Base-by-base conservation (phyloP, 2,113 vertebrate genomes). In the Coreoperca whiteheadi region DNA sequence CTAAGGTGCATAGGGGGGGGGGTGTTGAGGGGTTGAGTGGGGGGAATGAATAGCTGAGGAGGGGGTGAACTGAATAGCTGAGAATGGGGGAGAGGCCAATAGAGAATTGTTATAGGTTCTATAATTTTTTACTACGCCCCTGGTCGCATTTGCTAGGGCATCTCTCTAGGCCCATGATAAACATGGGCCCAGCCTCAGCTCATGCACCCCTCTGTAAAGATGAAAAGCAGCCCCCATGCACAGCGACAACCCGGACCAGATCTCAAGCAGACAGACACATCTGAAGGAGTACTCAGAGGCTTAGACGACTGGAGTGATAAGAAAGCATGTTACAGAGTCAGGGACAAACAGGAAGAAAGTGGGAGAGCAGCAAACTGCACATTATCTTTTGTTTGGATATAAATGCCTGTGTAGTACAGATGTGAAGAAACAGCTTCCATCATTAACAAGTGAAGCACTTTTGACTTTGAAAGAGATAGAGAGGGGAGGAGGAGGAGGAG, bases 381-480 rank as follows among this genome's bases (percentile, higher is more conserved):
- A 90, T 92, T 94, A 94, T 93, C 93, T 94, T 95, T 93, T 95
- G 94, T 95, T 94, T 93, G 88, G 87, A 93, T 93, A 92, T 89
- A 91, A 93, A 94, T 85, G 89, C 90, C 88, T 92, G 86, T 86
- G 89, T 89, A 83, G 90, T 92, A 89, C 92, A 89, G 92, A 93
- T 93, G 87, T 88, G 89, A 89, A 89, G 92, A 87, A 93, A 88
- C 79, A 39, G 85, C 89, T 93, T 92, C 87, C 89, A 89, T 89
- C 87, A 86, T 94, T 92, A 88, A 92, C 92, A 92, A 93, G 92
- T 93, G 89, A 92, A 89, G 89, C 90, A 91, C 92, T 94, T 94
- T 95, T 94, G 91, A 95, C 93, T 95, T 93, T 94, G 94, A 94
- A 90, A 89, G 88, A 87, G 81, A 87, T 75, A 81, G 74, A 77